These are phyloP conservation scores for Anaspis maculata DNA, from an alignment of 2,888 invertebrate genomes.

Conservation along the genomic window DNA sequence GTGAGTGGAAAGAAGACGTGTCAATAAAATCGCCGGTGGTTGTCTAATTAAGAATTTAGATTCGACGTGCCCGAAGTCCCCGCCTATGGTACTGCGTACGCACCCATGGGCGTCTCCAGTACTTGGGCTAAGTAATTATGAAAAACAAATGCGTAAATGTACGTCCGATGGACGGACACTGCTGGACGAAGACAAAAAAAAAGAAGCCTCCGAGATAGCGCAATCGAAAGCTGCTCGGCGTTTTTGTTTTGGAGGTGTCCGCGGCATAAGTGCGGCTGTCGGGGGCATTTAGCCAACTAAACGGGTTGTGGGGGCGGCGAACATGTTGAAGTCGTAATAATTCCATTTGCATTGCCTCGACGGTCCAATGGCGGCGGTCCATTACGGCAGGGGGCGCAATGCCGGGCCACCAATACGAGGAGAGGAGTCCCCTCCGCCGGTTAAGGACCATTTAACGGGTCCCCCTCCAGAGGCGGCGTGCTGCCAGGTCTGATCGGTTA, in stretches of 20 bases:
- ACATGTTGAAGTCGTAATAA: slow-evolving; percentile 24
- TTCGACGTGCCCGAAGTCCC: slow-evolving; percentile 7
- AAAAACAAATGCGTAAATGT: too few species aligned
- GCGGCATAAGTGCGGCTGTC: slow-evolving; percentile 37
- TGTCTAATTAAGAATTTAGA: slow-evolving; percentile 13
- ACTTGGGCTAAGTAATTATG: slow-evolving; percentile 16
- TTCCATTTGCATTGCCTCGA: slow-evolving; percentile 33
- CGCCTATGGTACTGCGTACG: slow-evolving; percentile 17
- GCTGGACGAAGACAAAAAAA: too few species aligned
- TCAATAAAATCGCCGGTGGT: slow-evolving; percentile 6
- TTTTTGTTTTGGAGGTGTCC: slow-evolving; percentile 35
- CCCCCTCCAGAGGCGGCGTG: slow-evolving; percentile 21
- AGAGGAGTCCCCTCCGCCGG: slow-evolving; percentile 20
- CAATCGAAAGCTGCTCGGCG: too few species aligned
- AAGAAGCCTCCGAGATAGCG: too few species aligned
- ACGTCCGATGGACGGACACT: too few species aligned
- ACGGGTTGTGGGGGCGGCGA: slow-evolving; percentile 35
- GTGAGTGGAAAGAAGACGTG: slow-evolving; percentile 3
- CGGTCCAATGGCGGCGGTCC: slow-evolving; percentile 25
- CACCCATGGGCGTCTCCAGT: slow-evolving; percentile 14
- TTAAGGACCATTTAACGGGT: slow-evolving; percentile 21
- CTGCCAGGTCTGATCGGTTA: slow-evolving; percentile 11
- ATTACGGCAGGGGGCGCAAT: slow-evolving; percentile 18
- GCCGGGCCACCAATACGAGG: slow-evolving; percentile 22
- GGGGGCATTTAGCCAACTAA: slow-evolving; percentile 30